Base-by-base conservation (phyloP, 1,140 invertebrate species). In the Meloidogyne hapla region DNA sequence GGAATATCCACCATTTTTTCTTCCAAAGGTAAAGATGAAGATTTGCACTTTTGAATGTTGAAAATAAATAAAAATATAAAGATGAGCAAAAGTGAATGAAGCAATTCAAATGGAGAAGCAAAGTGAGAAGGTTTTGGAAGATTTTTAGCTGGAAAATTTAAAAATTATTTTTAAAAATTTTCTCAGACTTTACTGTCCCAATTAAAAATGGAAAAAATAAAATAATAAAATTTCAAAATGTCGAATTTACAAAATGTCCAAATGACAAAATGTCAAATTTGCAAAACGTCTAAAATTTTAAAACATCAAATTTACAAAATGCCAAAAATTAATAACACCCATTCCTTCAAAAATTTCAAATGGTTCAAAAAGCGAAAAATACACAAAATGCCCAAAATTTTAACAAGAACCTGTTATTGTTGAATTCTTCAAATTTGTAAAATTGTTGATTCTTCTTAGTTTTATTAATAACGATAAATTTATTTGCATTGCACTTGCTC, bases 101-200 rank as follows among this genome's bases (percentile, higher is more conserved):
- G n/a, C 6, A n/a, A 56, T n/a, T 56, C 48, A 56, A 56, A 18
- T 56, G 1, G 4, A 56, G n/a, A 56, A 8, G 9, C 33, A 33
- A 33, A 33, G 3, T 33, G 2, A 33, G 48, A 21, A 21, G n/a
- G 12, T 56, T 56, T 56, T 56, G 18, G 18, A 56, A 48, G 1
- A 48, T 56, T 56, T 56, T 56, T 56, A 56, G 18, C n/a, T 56
- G n/a, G n/a, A 56, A 56, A 56, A 56, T n/a, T 56, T 18, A 56
- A 56, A 56, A 56, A 18, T 13, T 42, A 42, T 12, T 42, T 42
- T 42, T n/a, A n/a, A n/a, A n/a, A 42, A 10, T 42, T 10, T 42
- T 13, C 10, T 42, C 12, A 15, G 40, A 42, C 33, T 38, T 9
- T 38, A 38, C 9, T 42, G 12, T 42, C 40, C 3, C 2, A 13